phyloP scores from a whole-genome alignment of 2,797 vertebrate species.

The Enteromius fasciolatus region DNA sequence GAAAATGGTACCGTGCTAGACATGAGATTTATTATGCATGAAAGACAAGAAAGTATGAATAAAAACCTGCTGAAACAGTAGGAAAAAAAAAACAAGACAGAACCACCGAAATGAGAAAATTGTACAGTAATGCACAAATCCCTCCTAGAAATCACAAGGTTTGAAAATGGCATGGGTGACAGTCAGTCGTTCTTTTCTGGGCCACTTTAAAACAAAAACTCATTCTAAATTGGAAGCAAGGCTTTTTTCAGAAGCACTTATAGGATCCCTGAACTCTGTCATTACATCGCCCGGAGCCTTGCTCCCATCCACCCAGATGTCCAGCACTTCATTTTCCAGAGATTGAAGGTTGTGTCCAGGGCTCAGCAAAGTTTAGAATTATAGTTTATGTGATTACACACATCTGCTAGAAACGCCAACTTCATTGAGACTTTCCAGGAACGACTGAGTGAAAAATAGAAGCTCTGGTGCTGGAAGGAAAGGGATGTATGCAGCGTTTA shows the following conservation, averaged over 20 bases:
- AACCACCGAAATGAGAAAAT: conserved; percentile 5
- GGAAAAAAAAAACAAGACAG: not conserved
- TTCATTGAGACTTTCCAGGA: conserved; percentile 32
- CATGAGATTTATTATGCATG: conserved; percentile 33
- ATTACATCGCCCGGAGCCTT: not conserved
- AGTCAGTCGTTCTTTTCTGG: not conserved
- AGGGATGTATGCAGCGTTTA: not conserved
- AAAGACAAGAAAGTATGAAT: not conserved
- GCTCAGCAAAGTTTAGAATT: conserved; percentile 45
- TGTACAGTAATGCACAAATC: not conserved
- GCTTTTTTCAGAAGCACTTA: conserved; percentile 17
- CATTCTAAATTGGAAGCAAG: conserved; percentile 22
- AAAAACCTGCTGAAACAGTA: conserved; percentile 4
- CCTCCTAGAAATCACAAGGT: conserved; percentile 1
- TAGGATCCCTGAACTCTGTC: conserved; percentile 26
- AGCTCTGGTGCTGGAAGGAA: not conserved
- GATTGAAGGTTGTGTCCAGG: conserved; percentile 50
- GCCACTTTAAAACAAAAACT: conserved; percentile 35
- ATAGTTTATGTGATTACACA: conserved; percentile 54
- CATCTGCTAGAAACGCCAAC: conserved; percentile 14
- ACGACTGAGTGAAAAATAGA: not conserved
- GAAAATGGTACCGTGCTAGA: not conserved
- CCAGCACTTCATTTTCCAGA: conserved; percentile 41
- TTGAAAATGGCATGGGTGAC: conserved; percentile 10
- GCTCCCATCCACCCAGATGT: conserved; percentile 45